Conservation (phyloP, 2,797 vertebrate genomes). For the Pelobates cultripes region DNA sequence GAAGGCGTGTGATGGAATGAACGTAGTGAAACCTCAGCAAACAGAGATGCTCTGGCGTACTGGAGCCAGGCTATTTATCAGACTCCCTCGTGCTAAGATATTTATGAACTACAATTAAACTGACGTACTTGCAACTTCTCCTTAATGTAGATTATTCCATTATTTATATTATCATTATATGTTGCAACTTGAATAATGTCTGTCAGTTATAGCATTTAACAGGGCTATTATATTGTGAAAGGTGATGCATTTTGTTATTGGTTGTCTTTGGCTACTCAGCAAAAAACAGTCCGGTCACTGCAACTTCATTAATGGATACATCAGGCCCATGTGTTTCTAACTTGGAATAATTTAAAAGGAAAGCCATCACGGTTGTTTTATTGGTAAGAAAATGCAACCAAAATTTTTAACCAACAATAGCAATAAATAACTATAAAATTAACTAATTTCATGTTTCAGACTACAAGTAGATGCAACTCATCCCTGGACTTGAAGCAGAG, state of each 20-base stretch:
- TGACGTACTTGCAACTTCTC: constrained; percentile 49
- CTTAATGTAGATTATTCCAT: constrained; percentile 52
- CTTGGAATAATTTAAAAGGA: too few relatives aligned
- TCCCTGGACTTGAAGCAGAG: too few relatives aligned
- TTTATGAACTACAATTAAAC: constrained; percentile 56
- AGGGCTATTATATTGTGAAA: constrained; percentile 38
- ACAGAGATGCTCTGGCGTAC: not conserved
- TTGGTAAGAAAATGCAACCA: too few relatives aligned
- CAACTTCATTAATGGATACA: not conserved
- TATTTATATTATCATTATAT: constrained; percentile 54
- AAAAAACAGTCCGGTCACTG: not conserved
- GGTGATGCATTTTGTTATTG: constrained; percentile 24
- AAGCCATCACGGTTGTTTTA: too few relatives aligned
- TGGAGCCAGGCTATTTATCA: constrained; percentile 44
- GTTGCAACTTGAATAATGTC: constrained; percentile 48
- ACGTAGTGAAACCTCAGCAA: not conserved
- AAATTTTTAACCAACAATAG: too few relatives aligned
- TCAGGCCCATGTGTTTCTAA: too few relatives aligned
- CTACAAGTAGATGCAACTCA: too few relatives aligned
- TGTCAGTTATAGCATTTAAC: constrained; percentile 50
- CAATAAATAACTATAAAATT: too few relatives aligned
- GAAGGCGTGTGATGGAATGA: not conserved
- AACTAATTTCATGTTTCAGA: too few relatives aligned
- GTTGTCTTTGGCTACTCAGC: constrained; percentile 14
- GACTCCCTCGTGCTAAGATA: constrained; percentile 40